Percentiles rank a stretch among this genome's conserved stretches.
Evolutionary conservation across 2,113 vertebrate species (phyloP).

Genomic region (Mesocricetus auratus): DNA sequence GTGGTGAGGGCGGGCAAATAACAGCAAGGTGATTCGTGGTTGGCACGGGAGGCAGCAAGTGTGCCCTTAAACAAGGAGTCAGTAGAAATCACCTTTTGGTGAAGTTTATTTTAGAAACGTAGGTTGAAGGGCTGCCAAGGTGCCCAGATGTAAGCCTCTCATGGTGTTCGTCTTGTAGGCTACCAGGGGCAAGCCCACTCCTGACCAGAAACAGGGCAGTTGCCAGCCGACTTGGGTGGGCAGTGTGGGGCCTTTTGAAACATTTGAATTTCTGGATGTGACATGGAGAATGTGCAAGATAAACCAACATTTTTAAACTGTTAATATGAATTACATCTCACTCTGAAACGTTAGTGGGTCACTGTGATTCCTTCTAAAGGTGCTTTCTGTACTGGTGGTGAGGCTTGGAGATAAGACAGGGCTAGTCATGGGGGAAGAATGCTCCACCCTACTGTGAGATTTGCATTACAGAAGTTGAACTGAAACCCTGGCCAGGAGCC

Average conservation of each 20-base stretch:
- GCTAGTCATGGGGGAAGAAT: background rate
- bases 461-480: background rate
- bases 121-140: slow-evolving; percentile 39
- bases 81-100: slow-evolving; percentile 58
- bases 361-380: background rate
- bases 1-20: slow-evolving; percentile 32
- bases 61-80: slow-evolving; percentile 65
- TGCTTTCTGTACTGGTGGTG: background rate
- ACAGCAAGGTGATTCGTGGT: slow-evolving; percentile 58
- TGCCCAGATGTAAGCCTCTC: slow-evolving; percentile 47
- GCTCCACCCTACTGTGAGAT: background rate
- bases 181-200: background rate
- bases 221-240: background rate
- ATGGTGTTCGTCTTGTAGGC: background rate
- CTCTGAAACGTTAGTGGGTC: background rate
- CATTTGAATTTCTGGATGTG: background rate
- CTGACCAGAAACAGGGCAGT: background rate
- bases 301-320: background rate
- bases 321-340: slow-evolving; percentile 8
- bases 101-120: slow-evolving; percentile 66
- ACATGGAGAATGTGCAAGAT: slow-evolving; percentile 4
- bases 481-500: background rate
- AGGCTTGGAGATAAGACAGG: background rate
- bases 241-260: background rate
- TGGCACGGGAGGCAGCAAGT: slow-evolving; percentile 49